Evolutionary conservation across 2,797 vertebrate species (phyloP), one percentile per base, ranked within the genome.

Genomic region (Miichthys miiuy): DNA sequence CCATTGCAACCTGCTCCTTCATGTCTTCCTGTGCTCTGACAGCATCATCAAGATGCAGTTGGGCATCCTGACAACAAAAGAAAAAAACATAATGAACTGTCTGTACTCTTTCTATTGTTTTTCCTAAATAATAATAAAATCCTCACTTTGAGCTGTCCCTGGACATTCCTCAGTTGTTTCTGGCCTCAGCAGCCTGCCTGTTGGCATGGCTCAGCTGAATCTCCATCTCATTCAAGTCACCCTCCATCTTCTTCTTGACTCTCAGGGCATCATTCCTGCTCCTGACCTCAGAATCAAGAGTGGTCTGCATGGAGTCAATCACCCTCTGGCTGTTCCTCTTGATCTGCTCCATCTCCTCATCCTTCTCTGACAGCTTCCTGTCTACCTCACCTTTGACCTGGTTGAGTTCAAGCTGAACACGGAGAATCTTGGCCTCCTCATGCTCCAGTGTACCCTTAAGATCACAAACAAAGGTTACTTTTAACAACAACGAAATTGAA

Each of bases 191-290:
- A 61, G 92, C 92, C 83, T 97, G 96, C 17, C 93, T 93, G 87
- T 96, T 97, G 85, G 96, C 91, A 60, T 96, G 96, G 77, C 95
- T 96, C 75, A 98, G 92, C 87, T 97, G 97, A 72, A 97, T 94
- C 91, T 97, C 97, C 96, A 97, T 95, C 87, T 97, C 96, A 27
- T 95, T 96, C 62, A 96, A 93, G 70, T 96, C 96, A 46, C 96
- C 95, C 75, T 97, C 96, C 96, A 96, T 97, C 92, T 97, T 98
- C 94, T 97, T 98, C 90, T 97, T 97, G 65, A 97, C 67, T 89
- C 96, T 95, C 68, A 97, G 72, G 48, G 96, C 96, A 48, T 97
- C 96, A 0, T 97, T 97, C 78, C 96, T 95, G 94, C 96, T 97
- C 69, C 95, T 96, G 85, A 96, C 85, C 77, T 97, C 97, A 0